Evolutionary conservation across 2,113 vertebrate genomes (phyloP), one percentile per base, ranked within the genome.

Genomic region (Paradisaea rubra): DNA sequence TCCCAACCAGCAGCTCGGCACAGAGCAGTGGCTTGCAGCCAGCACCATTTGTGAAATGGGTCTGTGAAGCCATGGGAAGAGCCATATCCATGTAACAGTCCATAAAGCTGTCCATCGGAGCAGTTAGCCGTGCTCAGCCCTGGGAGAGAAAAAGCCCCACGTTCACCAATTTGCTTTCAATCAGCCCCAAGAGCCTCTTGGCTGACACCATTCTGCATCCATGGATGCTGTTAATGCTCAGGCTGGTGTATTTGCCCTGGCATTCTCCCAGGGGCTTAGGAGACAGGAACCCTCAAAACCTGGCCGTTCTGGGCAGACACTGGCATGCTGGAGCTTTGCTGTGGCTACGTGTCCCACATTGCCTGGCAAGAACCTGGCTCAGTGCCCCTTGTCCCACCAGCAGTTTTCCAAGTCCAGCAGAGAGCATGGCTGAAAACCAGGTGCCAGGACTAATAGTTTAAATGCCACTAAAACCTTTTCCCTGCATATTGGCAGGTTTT

Each of bases 291-390:
- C 13, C n/a, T 31, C 56, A 25, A 21, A 47, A 14, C 1, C 35
- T 50, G 65, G 1, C 15, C 16, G 1, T 33, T 20, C 10, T 17
- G 21, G 41, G 28, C 15, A 89, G 81, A 28, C 28, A 16, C 15
- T 33, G 60, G 35, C 47, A 24, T 2, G 1, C 44, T 24, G 49
- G 16, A 57, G 52, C 25, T 74, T 25, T 66, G 13, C 50, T 37
- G 33, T 7, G 1, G 63, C 86, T 6, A 0, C 0, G 0, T 7
- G 17, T 50, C 19, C 4, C 10, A 8, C 2, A 1, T 35, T 1
- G 0, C 11, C 8, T 4, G 13, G 45, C 50, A n/a, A 49, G 72
- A 57, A 57, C 15, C 49, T 47, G 68, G 16, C 53, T 69, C 49
- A 7, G 30, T 18, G 15, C 21, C 74, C 16, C 12, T 30, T 71